Conservation (phyloP, 2,888 invertebrate genomes). For the Hecatera dysodea region DNA sequence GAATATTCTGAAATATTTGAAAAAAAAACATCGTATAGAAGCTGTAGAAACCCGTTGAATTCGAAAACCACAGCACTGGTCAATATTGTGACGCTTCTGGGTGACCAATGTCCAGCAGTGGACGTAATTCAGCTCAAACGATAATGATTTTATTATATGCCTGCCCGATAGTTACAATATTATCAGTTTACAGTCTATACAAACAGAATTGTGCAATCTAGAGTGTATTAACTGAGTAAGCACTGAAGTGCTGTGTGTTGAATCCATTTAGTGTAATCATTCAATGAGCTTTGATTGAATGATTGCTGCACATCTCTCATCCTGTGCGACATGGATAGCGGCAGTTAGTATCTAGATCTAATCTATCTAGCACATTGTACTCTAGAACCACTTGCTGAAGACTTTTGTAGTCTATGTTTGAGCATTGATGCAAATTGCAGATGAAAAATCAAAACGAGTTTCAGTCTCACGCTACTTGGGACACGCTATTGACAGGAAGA, state of each 20-base stretch:
- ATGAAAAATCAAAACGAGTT: not conserved
- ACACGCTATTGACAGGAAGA: too few species aligned
- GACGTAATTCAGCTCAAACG: not conserved
- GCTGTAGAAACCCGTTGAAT: not conserved
- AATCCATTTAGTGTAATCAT: conserved; percentile 5
- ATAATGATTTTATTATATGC: not conserved
- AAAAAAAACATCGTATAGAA: too few species aligned
- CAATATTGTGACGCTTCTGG: not conserved
- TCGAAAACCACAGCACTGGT: not conserved
- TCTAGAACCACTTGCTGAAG: not conserved
- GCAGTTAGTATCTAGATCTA: not conserved
- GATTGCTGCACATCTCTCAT: conserved; percentile 15
- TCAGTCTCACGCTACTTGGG: too few species aligned
- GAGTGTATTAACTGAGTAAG: not conserved
- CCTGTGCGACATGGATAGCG: not conserved
- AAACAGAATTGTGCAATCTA: not conserved
- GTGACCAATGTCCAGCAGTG: not conserved
- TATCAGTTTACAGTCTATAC: not conserved
- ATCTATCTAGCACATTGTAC: not conserved
- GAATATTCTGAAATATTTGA: too few species aligned
- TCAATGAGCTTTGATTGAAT: conserved; percentile 25
- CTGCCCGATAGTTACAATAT: not conserved
- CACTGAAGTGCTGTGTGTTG: not conserved
- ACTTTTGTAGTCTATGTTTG: not conserved
- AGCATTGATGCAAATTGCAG: not conserved